Conservation (phyloP, 2,113 vertebrate species). For the Acrocephalus arundinaceus region DNA sequence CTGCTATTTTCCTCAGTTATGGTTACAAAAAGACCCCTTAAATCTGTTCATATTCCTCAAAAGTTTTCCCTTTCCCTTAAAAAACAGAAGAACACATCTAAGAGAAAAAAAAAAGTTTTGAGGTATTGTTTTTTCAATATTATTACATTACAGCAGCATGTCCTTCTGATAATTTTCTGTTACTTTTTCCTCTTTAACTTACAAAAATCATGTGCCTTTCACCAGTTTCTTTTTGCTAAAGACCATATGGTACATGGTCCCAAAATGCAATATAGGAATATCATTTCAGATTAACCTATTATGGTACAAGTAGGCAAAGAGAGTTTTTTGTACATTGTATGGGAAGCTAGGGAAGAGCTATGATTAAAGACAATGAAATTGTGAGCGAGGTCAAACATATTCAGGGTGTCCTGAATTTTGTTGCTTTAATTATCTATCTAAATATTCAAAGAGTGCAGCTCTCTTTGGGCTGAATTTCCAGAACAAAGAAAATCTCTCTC, state of each 20-base stretch:
- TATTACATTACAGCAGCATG: background rate
- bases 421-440: slow-evolving; percentile 34
- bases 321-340: background rate
- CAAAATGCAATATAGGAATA: background rate
- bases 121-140: background rate
- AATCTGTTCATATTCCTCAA: background rate
- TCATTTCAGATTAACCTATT: background rate
- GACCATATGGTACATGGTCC: background rate
- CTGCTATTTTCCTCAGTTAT: background rate
- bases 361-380: background rate
- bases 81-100: background rate
- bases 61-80: background rate
- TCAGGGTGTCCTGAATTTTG: slow-evolving; percentile 5
- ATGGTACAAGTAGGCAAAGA: background rate
- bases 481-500: background rate
- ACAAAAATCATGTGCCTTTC: background rate
- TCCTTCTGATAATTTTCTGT: background rate
- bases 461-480: background rate
- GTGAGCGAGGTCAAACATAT: slow-evolving; percentile 12
- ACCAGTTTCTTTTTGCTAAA: background rate
- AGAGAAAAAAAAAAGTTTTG: background rate
- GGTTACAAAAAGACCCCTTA: background rate
- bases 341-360: background rate
- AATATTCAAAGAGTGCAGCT: background rate
- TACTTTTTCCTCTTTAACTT: background rate